Percentiles rank a stretch among this genome's conserved stretches.
Conservation (phyloP, 1,140 invertebrate genomes). For the Antheraea mylitta region DNA sequence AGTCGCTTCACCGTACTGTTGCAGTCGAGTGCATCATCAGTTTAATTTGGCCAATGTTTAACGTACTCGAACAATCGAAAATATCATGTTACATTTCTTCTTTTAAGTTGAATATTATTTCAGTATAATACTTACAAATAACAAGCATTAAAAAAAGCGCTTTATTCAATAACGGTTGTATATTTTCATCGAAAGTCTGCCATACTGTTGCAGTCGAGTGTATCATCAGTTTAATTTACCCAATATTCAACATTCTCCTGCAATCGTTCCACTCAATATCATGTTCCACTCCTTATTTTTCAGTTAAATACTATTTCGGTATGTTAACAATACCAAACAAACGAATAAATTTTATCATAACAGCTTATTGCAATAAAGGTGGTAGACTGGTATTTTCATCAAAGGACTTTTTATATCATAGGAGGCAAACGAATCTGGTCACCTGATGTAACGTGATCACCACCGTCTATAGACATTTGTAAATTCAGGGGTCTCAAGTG, state of each 20-base stretch:
- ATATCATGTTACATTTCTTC: background rate
- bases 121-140: no score
- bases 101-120: background rate
- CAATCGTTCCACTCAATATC: background rate
- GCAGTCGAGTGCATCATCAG: conserved; percentile 25
- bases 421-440: no score
- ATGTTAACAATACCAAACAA: no score
- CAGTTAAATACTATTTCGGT: background rate
- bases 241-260: conserved; percentile 25
- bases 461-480: no score
- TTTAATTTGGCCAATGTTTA: conserved; percentile 44
- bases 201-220: conserved; percentile 28
- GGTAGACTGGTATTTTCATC: no score
- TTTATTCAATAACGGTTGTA: no score
- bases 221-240: conserved; percentile 37
- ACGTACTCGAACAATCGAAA: background rate
- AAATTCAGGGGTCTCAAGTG: no score
- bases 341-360: no score
- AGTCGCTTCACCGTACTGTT: conserved; percentile 25
- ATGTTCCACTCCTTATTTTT: background rate
- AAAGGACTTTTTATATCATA: no score
- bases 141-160: no score
- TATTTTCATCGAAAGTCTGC: background rate
- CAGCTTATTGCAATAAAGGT: no score
- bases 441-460: no score